Evolutionary conservation across 2,797 vertebrate genomes (phyloP), one percentile per base, ranked within the genome.

Genomic region (Manis pentadactyla): DNA sequence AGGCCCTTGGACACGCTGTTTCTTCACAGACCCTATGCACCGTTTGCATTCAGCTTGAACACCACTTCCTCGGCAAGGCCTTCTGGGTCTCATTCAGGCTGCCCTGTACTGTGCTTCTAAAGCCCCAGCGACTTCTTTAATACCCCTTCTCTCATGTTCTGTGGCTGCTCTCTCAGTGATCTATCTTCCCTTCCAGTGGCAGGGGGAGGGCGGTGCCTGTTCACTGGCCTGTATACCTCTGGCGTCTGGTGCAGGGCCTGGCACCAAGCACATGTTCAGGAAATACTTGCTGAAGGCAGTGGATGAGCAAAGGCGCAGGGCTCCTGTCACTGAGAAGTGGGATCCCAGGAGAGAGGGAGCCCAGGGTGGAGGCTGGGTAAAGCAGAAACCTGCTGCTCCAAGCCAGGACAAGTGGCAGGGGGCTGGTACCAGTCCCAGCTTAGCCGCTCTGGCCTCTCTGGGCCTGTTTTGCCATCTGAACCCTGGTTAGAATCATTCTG

Each of bases 181-280:
- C 4, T 5, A 1, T 63, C 55, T 37, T 34, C 66, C 57, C 19
- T 1, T 53, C 79, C 19, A 29, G 11, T 1, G 1, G 29, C n/a
- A 12, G 49, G 53, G 31, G 34, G n/a, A 21, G 46, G 46, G 37
- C 37, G 31, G 29, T 2, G 5, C 2, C 0, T 39, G 39, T 61
- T 69, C 51, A 12, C 53, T 10, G 18, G 11, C 13, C 15, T 31
- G 12, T 9, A 0, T 9, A 13, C 27, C n/a, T 17, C 15, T 3
- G 1, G 53, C 0, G 0, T 53, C 53, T 46, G 9, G 61, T 4
- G 15, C 29, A 7, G 12, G 3, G 1, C 73, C 39, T 23, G 55
- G 37, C n/a, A 23, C 17, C 7, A 7, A 61, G 68, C 42, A 5
- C 1, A 0, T 59, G 69, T 14, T 92, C 37, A 29, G 77, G 37